Evolutionary conservation across 2,797 vertebrate genomes (phyloP).

Genomic region (Rhadinocentrus ornatus): DNA sequence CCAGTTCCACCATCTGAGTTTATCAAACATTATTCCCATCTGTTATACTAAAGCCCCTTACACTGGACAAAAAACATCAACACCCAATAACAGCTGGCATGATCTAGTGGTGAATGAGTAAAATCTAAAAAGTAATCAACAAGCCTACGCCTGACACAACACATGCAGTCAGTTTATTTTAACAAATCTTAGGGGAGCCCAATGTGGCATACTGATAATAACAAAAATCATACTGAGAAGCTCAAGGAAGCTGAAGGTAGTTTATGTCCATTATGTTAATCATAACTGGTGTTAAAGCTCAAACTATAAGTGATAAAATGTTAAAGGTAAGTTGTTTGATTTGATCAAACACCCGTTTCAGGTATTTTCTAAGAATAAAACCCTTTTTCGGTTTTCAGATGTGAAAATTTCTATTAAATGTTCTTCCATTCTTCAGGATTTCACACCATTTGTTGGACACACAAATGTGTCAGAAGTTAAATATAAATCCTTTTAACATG

Average conservation of each 20-base stretch:
- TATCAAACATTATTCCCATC: not conserved
- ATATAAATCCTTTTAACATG: not conserved
- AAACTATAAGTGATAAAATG: too few species aligned
- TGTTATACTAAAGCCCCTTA: not conserved
- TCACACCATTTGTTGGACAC: not conserved
- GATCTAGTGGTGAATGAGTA: not conserved
- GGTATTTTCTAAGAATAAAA: not conserved
- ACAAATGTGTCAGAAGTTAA: not conserved
- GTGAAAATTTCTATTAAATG: not conserved
- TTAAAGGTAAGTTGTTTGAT: too few species aligned
- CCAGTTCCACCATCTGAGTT: not conserved
- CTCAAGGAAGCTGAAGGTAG: not conserved
- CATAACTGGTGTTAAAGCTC: not conserved
- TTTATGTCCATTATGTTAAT: not conserved
- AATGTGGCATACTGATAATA: too few species aligned
- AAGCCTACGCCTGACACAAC: not conserved
- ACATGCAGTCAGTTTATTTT: not conserved
- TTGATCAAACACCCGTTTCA: too few species aligned
- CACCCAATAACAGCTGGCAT: not conserved
- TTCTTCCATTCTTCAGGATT: not conserved
- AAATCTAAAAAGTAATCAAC: not conserved
- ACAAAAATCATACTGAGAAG: not conserved
- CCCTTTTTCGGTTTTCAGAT: not conserved
- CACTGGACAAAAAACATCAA: not conserved
- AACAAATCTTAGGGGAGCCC: not conserved